Base-by-base conservation (phyloP, 2,888 invertebrate genomes). In the Unio pictorum region DNA sequence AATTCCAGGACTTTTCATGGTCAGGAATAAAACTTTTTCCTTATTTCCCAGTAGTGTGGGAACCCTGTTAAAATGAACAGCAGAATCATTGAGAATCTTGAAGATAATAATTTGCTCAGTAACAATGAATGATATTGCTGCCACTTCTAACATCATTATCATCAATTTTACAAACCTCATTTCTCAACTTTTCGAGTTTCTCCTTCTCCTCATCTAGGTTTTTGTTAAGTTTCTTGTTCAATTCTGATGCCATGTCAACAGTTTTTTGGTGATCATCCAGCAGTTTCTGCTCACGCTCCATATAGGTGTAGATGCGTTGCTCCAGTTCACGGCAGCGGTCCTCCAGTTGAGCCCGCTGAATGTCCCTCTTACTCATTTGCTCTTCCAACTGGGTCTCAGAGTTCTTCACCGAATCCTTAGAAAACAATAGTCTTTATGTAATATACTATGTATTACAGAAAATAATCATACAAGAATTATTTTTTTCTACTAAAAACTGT, bases 281-380 rank as follows among this genome's bases (percentile, higher is more conserved):
- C 59, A 80, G 30, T 58, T 78, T 71, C 58, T 75, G 67, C 60
- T 79, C 79, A 15, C 75, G 61, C 62, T 81, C 79, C 61, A 76
- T 63, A 59, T 73, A 73, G 30, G 54, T 66, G 45, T 68, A 73
- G 11, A 78, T 56, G 17, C 74, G 63, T 54, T 71, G 69, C 17
- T 71, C 76, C 3, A 74, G 67, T 58, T 76, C 77, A 23, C 66
- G 68, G 18, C 68, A 68, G 4, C 69, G 55, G 30, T 67, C 68
- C 62, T 78, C 76, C 55, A 76, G 63, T 55, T 72, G 70, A 6
- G 61, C 34, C 23, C 55, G 54, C 67, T 80, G 77, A 30, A 54
- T 61, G 20, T 69, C 64, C 63, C 68, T 73, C 30, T 72, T 67
- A 28, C 71, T 73, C 56, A 71, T 54, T 28, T 65, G 68, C 3